Conservation (phyloP, 2,113 vertebrate genomes). For the Rhinoptilus africanus region DNA sequence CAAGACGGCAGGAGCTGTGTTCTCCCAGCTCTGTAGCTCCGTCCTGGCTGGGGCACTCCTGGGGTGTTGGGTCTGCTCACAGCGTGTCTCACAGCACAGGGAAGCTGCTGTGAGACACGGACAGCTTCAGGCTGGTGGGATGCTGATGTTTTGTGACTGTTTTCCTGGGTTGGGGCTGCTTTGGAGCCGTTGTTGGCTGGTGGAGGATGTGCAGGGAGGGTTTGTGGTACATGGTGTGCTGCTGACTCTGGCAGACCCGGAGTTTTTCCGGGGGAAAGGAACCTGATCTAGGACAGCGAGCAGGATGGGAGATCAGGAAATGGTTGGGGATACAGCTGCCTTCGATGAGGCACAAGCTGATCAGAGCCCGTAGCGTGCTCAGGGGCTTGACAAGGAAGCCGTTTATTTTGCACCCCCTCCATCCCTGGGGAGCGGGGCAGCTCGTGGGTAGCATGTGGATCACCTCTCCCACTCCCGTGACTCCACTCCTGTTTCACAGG, state of each 20-base stretch:
- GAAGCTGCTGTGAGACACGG: accelerated
- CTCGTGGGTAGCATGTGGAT: neutral
- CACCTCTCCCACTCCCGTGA: accelerated
- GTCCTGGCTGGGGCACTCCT: too few species aligned
- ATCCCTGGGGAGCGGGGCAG: accelerated
- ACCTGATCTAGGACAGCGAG: accelerated
- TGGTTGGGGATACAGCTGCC: neutral
- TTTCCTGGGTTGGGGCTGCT: neutral
- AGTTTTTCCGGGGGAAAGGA: neutral
- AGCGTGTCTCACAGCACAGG: too few species aligned
- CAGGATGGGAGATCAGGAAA: neutral
- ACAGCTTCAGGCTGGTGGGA: neutral
- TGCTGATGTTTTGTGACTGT: neutral
- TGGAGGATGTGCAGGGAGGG: neutral
- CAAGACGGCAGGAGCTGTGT: neutral
- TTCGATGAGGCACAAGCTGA: accelerated
- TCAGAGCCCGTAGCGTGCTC: neutral
- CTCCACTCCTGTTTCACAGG: neutral
- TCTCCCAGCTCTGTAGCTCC: neutral
- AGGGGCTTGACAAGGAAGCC: neutral
- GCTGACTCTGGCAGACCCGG: accelerated
- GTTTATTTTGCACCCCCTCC: neutral
- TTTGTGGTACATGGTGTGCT: neutral
- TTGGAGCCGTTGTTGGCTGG: neutral
- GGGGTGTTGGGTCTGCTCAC: neutral